phyloP scores from a whole-genome alignment of 2,888 invertebrate genomes.

The Nebria salina region DNA sequence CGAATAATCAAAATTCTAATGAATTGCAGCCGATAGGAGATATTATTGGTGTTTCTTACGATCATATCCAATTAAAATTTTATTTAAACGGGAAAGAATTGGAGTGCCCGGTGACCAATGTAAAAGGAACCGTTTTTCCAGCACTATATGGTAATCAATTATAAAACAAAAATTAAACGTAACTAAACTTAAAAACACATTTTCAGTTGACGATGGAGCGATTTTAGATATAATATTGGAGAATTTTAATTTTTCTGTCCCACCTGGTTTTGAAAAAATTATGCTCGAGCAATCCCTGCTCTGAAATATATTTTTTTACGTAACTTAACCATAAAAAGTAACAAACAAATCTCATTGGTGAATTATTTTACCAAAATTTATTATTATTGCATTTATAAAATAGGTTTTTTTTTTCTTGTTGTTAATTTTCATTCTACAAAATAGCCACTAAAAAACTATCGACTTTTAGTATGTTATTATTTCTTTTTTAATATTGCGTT shows the following conservation, averaged over 20 bases:
- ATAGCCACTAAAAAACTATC: slow-evolving; percentile 29
- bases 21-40: slow-evolving; percentile 82
- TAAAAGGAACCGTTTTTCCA: slow-evolving; percentile 91
- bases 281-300: slow-evolving; percentile 97
- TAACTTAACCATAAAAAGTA: background rate
- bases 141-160: slow-evolving; percentile 84
- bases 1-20: slow-evolving; percentile 44
- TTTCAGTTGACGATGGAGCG: slow-evolving; percentile 95
- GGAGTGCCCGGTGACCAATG: slow-evolving; percentile 85
- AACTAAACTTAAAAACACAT: slow-evolving; percentile 23
- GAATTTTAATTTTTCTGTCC: slow-evolving; percentile 85
- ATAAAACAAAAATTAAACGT: background rate
- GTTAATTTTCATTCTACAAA: slow-evolving; percentile 41
- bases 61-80: slow-evolving; percentile 96
- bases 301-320: slow-evolving; percentile 65
- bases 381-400: slow-evolving; percentile 46
- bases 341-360: slow-evolving; percentile 19
- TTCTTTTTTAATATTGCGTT: slow-evolving; percentile 39
- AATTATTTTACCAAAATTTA: slow-evolving; percentile 44
- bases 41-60: slow-evolving; percentile 91
- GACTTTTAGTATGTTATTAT: slow-evolving; percentile 21
- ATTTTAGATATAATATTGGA: slow-evolving; percentile 95
- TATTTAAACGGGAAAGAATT: slow-evolving; percentile 90
- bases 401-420: slow-evolving; percentile 14
- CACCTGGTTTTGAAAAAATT: slow-evolving; percentile 91